A percentile compares a stretch with the other conserved stretches of the same genome.
These are phyloP conservation scores for Drosophila sulfurigaster DNA, from an alignment of 1,140 invertebrate species.

Conservation along the genomic window DNA sequence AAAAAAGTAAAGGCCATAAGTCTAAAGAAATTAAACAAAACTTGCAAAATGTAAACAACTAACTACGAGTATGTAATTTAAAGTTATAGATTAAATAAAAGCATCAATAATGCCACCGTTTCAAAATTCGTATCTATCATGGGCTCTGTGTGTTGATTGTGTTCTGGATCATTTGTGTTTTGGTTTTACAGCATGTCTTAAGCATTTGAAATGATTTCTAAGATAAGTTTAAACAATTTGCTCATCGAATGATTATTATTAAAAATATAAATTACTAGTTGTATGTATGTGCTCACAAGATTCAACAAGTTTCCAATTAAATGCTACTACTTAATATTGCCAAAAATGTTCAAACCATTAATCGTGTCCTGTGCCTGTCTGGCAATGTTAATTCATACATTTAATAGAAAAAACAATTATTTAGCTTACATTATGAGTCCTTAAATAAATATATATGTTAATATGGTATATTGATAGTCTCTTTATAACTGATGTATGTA, in stretches of 20 bases:
- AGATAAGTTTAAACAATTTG: neutral
- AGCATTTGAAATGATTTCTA: neutral
- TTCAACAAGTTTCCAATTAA: slow-evolving; percentile 11
- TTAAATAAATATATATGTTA: slow-evolving; percentile 23
- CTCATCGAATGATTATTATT: neutral
- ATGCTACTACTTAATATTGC: slow-evolving; percentile 34
- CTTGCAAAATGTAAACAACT: slow-evolving; percentile 23
- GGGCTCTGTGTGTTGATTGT: slow-evolving; percentile 5
- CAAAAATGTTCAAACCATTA: slow-evolving; percentile 18
- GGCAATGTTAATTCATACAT: slow-evolving; percentile 3
- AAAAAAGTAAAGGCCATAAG: slow-evolving; percentile 37
- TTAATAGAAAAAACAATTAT: slow-evolving; percentile 15
- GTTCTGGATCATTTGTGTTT: neutral
- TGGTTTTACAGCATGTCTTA: slow-evolving; percentile 21
- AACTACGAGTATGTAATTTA: slow-evolving; percentile 12
- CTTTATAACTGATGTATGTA: slow-evolving; percentile 16
- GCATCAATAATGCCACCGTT: slow-evolving; percentile 28
- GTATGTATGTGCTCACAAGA: slow-evolving; percentile 10
- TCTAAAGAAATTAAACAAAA: slow-evolving; percentile 21
- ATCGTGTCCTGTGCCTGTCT: slow-evolving; percentile 1
- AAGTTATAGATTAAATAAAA: slow-evolving; percentile 33
- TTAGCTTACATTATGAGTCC: slow-evolving; percentile 14
- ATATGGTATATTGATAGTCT: slow-evolving; percentile 25
- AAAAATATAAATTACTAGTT: slow-evolving; percentile 12
- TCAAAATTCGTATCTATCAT: slow-evolving; percentile 25